Percentiles rank a stretch among this genome's conserved stretches.
phyloP scores from a whole-genome alignment of 2,888 invertebrate species.

The Tiphia femorata region DNA sequence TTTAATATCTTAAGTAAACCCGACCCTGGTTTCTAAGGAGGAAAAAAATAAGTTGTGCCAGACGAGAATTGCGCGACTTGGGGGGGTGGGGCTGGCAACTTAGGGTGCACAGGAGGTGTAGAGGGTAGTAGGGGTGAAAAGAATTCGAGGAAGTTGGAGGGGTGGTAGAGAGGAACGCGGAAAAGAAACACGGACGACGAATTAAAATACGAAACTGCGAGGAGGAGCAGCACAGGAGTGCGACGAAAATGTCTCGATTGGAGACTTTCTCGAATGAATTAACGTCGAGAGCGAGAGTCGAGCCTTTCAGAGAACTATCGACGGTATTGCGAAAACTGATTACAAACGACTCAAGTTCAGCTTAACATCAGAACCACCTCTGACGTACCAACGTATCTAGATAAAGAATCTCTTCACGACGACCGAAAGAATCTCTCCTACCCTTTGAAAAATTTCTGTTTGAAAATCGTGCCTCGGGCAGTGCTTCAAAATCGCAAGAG shows the following conservation, averaged over 20 bases:
- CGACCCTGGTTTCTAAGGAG: conserved; percentile 47
- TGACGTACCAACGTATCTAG: too few species aligned
- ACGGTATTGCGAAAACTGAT: neutral
- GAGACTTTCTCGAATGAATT: neutral
- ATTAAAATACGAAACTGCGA: conserved; percentile 56
- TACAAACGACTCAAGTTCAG: neutral
- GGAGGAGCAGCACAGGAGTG: conserved; percentile 15
- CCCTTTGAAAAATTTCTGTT: too few species aligned
- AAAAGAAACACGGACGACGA: conserved; percentile 63
- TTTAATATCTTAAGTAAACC: conserved; percentile 69
- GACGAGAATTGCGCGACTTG: conserved; percentile 32
- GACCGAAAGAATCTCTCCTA: neutral
- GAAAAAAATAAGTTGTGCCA: conserved; percentile 53
- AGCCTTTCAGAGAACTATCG: neutral
- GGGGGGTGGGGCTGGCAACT: neutral
- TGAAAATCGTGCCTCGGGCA: too few species aligned
- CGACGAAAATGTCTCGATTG: neutral
- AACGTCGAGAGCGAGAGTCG: neutral
- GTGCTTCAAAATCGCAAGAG: too few species aligned
- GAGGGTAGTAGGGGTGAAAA: neutral
- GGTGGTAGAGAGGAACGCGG: conserved; percentile 37
- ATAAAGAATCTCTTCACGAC: too few species aligned
- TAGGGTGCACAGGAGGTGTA: neutral
- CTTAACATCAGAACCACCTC: neutral
- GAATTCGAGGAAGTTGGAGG: conserved; percentile 17